Evolutionary conservation across 2,797 vertebrate species (phyloP).

Genomic region (Hephaestus fuliginosus): DNA sequence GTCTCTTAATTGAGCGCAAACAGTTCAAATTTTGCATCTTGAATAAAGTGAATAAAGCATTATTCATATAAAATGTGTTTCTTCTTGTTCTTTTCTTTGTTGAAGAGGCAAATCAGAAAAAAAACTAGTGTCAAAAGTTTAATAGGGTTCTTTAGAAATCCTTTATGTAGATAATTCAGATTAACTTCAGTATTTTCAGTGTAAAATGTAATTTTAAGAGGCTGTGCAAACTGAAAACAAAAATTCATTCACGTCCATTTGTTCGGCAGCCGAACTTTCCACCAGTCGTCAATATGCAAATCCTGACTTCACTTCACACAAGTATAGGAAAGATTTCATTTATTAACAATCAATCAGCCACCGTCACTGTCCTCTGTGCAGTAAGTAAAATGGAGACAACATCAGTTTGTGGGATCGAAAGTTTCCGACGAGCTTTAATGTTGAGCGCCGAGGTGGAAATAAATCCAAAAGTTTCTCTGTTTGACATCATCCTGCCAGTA

Average conservation of each 20-base stretch:
- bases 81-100: no score
- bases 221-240: neutral
- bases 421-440: neutral
- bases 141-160: no score
- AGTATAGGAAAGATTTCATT: neutral
- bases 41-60: no score
- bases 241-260: neutral
- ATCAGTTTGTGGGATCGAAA: neutral
- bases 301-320: neutral
- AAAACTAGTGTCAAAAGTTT: neutral
- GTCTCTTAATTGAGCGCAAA: neutral
- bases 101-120: neutral
- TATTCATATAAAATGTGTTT: no score
- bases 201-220: neutral
- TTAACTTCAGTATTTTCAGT: neutral
- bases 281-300: neutral
- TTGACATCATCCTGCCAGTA: constrained; percentile 9
- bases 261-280: no score
- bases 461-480: constrained; percentile 35
- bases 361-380: neutral
- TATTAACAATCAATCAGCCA: neutral
- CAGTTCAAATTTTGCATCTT: neutral
- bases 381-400: neutral
- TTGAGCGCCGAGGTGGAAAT: neutral
- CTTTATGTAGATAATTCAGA: neutral